These are phyloP conservation scores for Andrena cerasifolii DNA, from an alignment of 1,140 invertebrate species.

Conservation along the genomic window DNA sequence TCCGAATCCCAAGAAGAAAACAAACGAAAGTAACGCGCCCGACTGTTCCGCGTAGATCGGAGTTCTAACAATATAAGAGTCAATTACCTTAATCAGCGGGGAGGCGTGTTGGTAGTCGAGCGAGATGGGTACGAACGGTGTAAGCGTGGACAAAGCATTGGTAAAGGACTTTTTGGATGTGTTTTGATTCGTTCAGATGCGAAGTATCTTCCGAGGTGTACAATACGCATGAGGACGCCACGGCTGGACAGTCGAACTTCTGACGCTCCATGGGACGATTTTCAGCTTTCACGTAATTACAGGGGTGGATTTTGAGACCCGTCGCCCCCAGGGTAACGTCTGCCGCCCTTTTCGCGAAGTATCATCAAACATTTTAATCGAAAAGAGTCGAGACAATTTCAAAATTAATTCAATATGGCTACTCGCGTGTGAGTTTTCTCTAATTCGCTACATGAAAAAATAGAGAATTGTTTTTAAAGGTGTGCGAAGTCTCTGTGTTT, in stretches of 20 bases:
- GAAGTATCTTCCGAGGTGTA: constrained; percentile 68
- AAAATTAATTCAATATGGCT: too few relatives aligned
- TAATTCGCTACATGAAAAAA: too few relatives aligned
- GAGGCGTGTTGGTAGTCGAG: constrained; percentile 34
- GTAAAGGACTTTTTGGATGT: constrained; percentile 62
- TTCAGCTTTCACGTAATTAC: too few relatives aligned
- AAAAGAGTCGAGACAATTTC: too few relatives aligned
- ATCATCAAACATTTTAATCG: too few relatives aligned
- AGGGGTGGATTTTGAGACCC: too few relatives aligned
- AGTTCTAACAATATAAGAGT: constrained; percentile 65
- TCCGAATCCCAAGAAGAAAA: constrained; percentile 30
- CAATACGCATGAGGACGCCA: constrained; percentile 57
- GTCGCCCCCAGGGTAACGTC: too few relatives aligned
- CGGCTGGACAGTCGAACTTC: constrained; percentile 49
- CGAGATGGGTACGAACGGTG: constrained; percentile 40
- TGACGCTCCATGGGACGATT: neutral
- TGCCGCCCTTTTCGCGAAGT: too few relatives aligned
- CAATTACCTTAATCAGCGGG: constrained; percentile 63
- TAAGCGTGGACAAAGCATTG: constrained; percentile 46
- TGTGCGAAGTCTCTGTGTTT: too few relatives aligned
- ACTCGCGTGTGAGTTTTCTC: too few relatives aligned
- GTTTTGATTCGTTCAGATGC: constrained; percentile 65
- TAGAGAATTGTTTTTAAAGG: too few relatives aligned
- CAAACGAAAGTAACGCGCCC: constrained; percentile 61
- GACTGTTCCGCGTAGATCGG: constrained; percentile 54